Base-by-base conservation (phyloP, 37 sponge, comb jelly and placozoan species). In the Lycopodina hypogea region DNA sequence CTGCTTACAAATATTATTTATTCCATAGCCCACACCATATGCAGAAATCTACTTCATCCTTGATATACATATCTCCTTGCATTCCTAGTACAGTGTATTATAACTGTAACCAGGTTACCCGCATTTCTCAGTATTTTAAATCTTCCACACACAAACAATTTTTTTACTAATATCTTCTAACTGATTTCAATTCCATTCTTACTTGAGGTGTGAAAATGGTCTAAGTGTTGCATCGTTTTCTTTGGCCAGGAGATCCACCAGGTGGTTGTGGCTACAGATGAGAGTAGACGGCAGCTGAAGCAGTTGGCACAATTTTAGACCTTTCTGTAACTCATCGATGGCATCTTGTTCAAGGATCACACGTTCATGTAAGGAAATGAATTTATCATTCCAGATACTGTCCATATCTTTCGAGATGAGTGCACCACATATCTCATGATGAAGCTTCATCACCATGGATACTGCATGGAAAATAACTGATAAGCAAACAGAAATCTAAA, bases 171-270 rank as follows among this genome's bases (percentile, higher is more conserved):
- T n/a, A n/a, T n/a, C n/a, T n/a, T n/a, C n/a, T n/a, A n/a, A n/a
- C n/a, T n/a, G n/a, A n/a, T n/a, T n/a, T n/a, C n/a, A n/a, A n/a
- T n/a, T n/a, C n/a, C n/a, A n/a, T n/a, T 56, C 62, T 59, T 34
- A 80, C 81, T 11, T 11, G 9, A 81, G 3, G 26, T 81, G 48
- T 17, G 50, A 23, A n/a, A 61, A 45, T 15, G 62, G 62, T 60
- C 62, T 56, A 3, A 68, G 21, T 1, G 34, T 38, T 34, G 41
- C 36, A 22, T 59, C 64, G 2, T 29, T 24, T 15, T 63, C 64
- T 26, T 2, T n/a, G 42, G 64, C 45, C 12, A 83, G 32, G 36
- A 83, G 29, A 39, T 83, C 77, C 8, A 53, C 66, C 69, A 83
- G 35, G 40, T 41, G 59, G 0, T 22, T 19, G 24, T n/a, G 17